Evolutionary conservation across 2,888 invertebrate genomes (phyloP), one percentile per base, ranked within the genome.

Genomic region (Troilus luridus): DNA sequence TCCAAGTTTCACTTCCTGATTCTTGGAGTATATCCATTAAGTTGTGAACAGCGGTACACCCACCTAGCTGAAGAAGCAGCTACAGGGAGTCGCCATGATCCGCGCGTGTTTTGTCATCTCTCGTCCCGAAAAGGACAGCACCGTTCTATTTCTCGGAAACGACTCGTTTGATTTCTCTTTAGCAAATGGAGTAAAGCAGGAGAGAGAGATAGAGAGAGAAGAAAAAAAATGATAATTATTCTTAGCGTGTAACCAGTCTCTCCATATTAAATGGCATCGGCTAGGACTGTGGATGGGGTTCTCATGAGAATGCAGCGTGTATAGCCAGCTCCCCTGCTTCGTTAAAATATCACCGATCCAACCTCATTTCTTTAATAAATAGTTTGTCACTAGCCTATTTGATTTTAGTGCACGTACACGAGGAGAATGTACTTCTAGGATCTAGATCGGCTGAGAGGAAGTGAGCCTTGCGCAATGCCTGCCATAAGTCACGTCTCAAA

Each of bases 251-350:
- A 89, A 89, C 89, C 89, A 41, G 89, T 89, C 89, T 89, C 67
- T 89, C 89, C 89, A 89, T 89, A 89, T 89, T 89, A 89, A 89
- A 89, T 89, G 62, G 64, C 9, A 67, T 89, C 89, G 89, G 64
- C 56, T 60, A 64, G 88, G 24, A 64, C 27, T 60, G 60, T 67
- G 6, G 88, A 19, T 21, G 7, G 17, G 7, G 64, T 81, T 81
- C 81, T 56, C 81, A 81, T 81, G 81, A 81, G 81, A 81, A 81
- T 81, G 81, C 54, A 19, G 81, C 17, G 54, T 54, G 81, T 81
- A 56, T 54, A 56, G 12, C 54, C 41, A 41, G 77, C 19, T 27
- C 77, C 1, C 17, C 54, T 11, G 24, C 12, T 67, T 81, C 81
- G 81, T 81, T 81, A 81, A 81, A 81, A 81, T 81, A 81, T 81